Conservation (phyloP, 2,888 invertebrate species). For the Leptinotarsa tumamoca region DNA sequence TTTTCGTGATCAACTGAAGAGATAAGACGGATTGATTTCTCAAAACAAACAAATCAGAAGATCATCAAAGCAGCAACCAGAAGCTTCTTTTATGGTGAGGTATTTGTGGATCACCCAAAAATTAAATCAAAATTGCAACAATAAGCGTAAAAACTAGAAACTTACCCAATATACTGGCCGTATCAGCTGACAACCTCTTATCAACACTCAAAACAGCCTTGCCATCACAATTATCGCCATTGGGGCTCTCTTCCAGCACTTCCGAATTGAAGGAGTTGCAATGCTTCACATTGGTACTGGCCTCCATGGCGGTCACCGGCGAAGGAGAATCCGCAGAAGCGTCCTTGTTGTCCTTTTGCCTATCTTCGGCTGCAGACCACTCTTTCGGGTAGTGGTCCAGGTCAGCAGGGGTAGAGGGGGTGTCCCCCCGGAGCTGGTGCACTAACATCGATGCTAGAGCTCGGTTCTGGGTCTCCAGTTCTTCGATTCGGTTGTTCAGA, state of each 20-base stretch:
- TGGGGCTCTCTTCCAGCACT: constrained; percentile 57
- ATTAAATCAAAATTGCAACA: too few species aligned
- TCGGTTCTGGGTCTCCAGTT: constrained; percentile 83
- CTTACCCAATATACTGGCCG: constrained; percentile 60
- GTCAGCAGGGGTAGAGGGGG: constrained; percentile 44
- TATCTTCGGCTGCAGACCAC: constrained; percentile 38
- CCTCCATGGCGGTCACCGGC: constrained; percentile 55
- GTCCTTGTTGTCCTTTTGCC: constrained; percentile 27
- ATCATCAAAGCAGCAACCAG: too few species aligned
- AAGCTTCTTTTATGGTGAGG: too few species aligned
- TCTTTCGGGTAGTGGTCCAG: constrained; percentile 44
- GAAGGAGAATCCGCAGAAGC: constrained; percentile 29
- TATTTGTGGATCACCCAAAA: too few species aligned
- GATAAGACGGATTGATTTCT: too few species aligned
- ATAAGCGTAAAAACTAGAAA: background rate
- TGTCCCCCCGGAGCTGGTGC: constrained; percentile 71
- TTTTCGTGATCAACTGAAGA: too few species aligned
- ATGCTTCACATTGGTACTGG: constrained; percentile 61
- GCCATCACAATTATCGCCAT: constrained; percentile 50
- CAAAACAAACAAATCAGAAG: too few species aligned
- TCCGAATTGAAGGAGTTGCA: constrained; percentile 66
- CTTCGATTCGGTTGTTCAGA: constrained; percentile 79
- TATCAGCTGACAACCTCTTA: constrained; percentile 61
- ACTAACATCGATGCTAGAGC: constrained; percentile 78
- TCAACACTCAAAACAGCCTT: constrained; percentile 55